A percentile compares a stretch with the other conserved stretches of the same genome.
Evolutionary conservation across 1,140 invertebrate species (phyloP).

Genomic region (Araneus ventricosus): DNA sequence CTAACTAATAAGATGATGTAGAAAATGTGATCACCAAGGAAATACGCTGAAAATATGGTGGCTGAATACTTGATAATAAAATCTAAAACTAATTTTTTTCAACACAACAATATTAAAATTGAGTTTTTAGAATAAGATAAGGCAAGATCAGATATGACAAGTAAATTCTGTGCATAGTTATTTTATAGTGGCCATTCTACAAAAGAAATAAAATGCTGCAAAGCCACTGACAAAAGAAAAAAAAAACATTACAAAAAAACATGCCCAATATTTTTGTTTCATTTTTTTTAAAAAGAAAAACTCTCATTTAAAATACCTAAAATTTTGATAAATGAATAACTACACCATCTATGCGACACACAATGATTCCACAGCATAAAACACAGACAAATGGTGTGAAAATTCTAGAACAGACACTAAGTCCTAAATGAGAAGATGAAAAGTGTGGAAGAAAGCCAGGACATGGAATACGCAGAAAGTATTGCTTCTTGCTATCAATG

Average conservation of each 20-base stretch:
- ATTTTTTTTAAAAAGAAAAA: slow-evolving; percentile 20
- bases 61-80: too few species aligned
- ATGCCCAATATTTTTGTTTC: background rate
- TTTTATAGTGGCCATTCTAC: background rate
- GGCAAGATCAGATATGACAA: background rate
- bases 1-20: too few species aligned
- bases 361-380: slow-evolving; percentile 37
- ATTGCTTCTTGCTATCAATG: background rate
- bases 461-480: background rate
- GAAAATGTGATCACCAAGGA: too few species aligned
- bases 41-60: too few species aligned
- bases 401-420: slow-evolving; percentile 21
- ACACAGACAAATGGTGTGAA: slow-evolving; percentile 14
- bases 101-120: too few species aligned
- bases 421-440: slow-evolving; percentile 41
- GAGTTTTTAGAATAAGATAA: too few species aligned
- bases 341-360: slow-evolving; percentile 19
- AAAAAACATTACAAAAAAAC: background rate
- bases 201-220: background rate
- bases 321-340: slow-evolving; percentile 18
- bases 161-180: background rate
- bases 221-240: background rate
- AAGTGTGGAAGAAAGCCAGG: slow-evolving; percentile 56
- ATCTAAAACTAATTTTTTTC: too few species aligned
- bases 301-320: slow-evolving; percentile 21